Percentiles rank a stretch among this genome's conserved stretches.
These are phyloP conservation scores for Tokudaia tokunoshimensis DNA, from an alignment of 2,797 vertebrate genomes.

Conservation along the genomic window DNA sequence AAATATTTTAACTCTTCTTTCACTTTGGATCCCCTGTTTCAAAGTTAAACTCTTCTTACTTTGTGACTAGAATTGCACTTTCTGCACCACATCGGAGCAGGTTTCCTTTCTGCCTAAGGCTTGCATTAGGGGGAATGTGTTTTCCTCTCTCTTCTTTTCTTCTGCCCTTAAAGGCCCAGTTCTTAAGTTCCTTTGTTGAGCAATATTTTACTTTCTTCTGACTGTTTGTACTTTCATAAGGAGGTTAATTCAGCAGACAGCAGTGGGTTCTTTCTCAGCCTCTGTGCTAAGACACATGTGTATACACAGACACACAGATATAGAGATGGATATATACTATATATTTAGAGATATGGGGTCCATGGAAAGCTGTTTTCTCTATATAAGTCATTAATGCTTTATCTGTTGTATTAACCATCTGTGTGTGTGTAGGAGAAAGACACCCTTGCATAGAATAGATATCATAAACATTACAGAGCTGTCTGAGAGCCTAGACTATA, in stretches of 20 bases:
- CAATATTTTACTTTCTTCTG: conserved; percentile 60
- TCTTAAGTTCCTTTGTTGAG: background rate
- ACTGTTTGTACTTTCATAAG: conserved; percentile 38
- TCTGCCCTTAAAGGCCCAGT: background rate
- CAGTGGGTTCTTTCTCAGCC: background rate
- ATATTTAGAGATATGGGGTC: background rate
- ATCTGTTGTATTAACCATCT: background rate
- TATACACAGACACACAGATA: background rate
- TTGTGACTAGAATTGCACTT: conserved; percentile 27
- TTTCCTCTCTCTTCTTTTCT: background rate
- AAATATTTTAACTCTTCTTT: conserved; percentile 80
- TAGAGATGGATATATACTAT: background rate
- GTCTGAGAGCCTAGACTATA: background rate
- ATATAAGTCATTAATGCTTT: background rate
- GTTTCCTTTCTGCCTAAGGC: conserved; percentile 46
- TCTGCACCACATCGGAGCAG: background rate
- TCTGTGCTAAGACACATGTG: background rate
- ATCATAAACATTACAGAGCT: background rate
- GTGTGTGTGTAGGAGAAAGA: background rate
- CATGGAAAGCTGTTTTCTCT: background rate
- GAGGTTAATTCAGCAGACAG: conserved; percentile 51
- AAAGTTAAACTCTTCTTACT: conserved; percentile 63
- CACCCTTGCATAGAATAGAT: background rate
- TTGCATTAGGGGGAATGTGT: conserved; percentile 13
- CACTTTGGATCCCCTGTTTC: conserved; percentile 59